Conservation (phyloP, 2,888 invertebrate genomes). For the Formica aserva region DNA sequence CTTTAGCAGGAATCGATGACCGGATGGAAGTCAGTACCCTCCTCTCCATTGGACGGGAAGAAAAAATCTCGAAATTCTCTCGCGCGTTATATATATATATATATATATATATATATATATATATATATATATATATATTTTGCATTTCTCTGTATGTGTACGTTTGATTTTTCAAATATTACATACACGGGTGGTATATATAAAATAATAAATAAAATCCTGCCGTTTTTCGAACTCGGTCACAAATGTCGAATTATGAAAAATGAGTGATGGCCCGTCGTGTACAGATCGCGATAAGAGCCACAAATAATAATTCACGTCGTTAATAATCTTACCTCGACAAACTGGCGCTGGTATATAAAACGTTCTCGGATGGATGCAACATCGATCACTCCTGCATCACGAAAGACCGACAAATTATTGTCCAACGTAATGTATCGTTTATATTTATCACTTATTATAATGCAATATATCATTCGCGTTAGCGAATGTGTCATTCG, state of each 20-base stretch:
- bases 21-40: conserved; percentile 56
- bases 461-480: conserved; percentile 15
- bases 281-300: conserved; percentile 3
- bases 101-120: no score
- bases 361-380: conserved; percentile 59
- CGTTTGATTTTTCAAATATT: not conserved
- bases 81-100: not conserved
- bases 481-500: not conserved
- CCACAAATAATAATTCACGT: conserved; percentile 60
- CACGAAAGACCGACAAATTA: conserved; percentile 65
- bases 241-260: not conserved
- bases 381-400: conserved; percentile 68
- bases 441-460: conserved; percentile 23
- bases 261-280: not conserved
- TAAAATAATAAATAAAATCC: not conserved
- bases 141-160: not conserved
- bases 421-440: conserved; percentile 54
- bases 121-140: no score
- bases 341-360: conserved; percentile 65
- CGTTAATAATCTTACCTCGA: conserved; percentile 70
- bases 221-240: not conserved
- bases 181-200: not conserved
- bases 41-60: conserved; percentile 24
- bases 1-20: conserved; percentile 73
- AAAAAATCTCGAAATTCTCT: conserved; percentile 21